Evolutionary conservation across 1,140 invertebrate species (phyloP).

Genomic region (Mycetomoellerius zeteki): DNA sequence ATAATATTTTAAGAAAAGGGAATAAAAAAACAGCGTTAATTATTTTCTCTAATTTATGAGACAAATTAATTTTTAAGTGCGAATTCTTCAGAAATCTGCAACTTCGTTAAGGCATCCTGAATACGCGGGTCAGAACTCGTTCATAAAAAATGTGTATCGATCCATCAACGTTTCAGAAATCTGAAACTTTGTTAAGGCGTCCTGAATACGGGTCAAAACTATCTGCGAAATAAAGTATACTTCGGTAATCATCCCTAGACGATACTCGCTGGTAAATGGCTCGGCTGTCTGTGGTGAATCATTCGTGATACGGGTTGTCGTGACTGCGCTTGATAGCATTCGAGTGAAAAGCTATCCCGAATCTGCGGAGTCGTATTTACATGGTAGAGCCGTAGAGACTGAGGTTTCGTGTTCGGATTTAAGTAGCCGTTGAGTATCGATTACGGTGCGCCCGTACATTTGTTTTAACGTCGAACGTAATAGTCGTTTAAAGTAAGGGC

Average conservation of each 20-base stretch:
- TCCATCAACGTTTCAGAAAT: neutral
- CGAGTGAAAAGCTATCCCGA: constrained; percentile 71
- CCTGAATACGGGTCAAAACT: constrained; percentile 8
- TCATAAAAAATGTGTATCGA: too few relatives aligned
- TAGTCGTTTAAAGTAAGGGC: constrained; percentile 49
- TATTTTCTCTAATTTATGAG: neutral
- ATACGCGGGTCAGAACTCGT: neutral
- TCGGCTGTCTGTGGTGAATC: constrained; percentile 68
- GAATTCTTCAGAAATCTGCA: neutral
- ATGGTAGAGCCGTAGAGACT: constrained; percentile 15
- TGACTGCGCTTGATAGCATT: constrained; percentile 66
- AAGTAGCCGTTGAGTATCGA: constrained; percentile 63
- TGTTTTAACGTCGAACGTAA: constrained; percentile 57
- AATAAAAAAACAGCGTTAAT: too few relatives aligned
- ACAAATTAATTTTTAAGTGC: neutral
- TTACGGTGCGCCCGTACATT: constrained; percentile 51
- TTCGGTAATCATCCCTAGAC: constrained; percentile 48
- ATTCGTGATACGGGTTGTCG: constrained; percentile 73
- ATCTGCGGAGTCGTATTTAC: constrained; percentile 61
- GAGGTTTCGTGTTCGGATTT: constrained; percentile 61
- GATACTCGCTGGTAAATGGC: constrained; percentile 63
- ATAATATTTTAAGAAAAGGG: neutral
- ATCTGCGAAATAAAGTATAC: constrained; percentile 33
- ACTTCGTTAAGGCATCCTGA: neutral
- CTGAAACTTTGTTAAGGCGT: neutral